These are phyloP conservation scores for Rhodophaea formosa DNA, from an alignment of 2,888 invertebrate species.

Conservation along the genomic window DNA sequence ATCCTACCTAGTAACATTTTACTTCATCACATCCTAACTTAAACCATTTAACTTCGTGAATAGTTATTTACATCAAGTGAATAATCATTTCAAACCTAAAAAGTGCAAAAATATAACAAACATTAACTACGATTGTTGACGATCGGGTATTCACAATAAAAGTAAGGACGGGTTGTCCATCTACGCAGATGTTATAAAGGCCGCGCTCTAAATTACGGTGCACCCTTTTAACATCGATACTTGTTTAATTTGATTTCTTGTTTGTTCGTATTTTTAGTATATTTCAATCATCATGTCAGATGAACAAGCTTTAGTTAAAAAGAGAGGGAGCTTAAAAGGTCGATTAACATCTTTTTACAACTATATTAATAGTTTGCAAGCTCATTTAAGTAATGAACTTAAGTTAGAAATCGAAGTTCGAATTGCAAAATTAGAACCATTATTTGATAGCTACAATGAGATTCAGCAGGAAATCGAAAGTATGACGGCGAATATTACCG, in stretches of 20 bases:
- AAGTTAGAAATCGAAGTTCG: not conserved
- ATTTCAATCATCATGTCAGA: not conserved
- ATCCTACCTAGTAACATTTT: too few species aligned
- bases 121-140: too few species aligned
- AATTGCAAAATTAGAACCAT: not conserved
- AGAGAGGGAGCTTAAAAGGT: not conserved
- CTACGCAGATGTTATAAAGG: too few species aligned
- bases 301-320: not conserved
- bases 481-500: not conserved
- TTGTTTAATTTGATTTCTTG: too few species aligned
- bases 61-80: too few species aligned
- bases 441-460: not conserved
- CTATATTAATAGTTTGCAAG: not conserved
- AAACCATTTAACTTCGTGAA: too few species aligned
- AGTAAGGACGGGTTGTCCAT: too few species aligned
- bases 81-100: too few species aligned
- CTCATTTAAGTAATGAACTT: not conserved
- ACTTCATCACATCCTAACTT: too few species aligned
- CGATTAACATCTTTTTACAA: not conserved
- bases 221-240: not conserved
- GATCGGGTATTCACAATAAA: too few species aligned
- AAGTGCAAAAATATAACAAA: too few species aligned
- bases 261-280: too few species aligned
- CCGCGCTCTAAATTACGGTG: not conserved
- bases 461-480: not conserved